Conservation (phyloP, 2,888 invertebrate species). For the Lomographa bimaculata region DNA sequence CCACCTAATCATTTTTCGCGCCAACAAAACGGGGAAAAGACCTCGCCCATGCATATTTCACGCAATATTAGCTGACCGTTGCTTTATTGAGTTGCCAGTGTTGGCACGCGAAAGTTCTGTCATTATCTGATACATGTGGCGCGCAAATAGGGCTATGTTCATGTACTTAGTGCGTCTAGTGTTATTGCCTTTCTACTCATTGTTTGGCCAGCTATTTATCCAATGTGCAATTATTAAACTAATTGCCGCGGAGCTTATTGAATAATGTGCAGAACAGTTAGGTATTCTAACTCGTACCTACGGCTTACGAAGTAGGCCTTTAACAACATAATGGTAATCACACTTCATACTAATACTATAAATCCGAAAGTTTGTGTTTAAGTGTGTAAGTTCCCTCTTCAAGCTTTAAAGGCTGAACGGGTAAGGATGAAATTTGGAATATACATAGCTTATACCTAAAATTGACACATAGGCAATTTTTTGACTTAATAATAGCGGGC, state of each 20-base stretch:
- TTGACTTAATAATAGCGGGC: no score
- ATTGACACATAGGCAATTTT: no score
- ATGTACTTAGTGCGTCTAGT: constrained; percentile 19
- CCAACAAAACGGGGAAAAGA: constrained; percentile 61
- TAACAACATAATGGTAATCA: no score
- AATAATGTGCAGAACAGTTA: no score
- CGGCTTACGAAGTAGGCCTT: no score
- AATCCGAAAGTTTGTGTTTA: no score
- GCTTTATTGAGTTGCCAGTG: constrained; percentile 68
- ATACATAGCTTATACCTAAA: no score
- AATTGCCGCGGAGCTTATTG: constrained; percentile 16
- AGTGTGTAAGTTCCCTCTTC: no score
- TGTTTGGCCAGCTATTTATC: constrained; percentile 17
- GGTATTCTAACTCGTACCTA: no score
- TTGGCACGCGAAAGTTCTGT: constrained; percentile 61
- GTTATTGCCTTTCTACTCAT: constrained; percentile 15
- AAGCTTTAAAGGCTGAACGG: no score
- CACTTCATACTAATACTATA: no score
- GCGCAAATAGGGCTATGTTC: constrained; percentile 43
- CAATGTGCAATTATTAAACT: constrained; percentile 10
- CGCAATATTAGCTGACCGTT: constrained; percentile 66
- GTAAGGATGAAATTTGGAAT: no score
- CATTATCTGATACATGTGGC: constrained; percentile 51
- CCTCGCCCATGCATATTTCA: constrained; percentile 75
- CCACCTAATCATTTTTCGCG: constrained; percentile 78